Conservation (phyloP, 2,888 invertebrate species). For the Heliconius erato region DNA sequence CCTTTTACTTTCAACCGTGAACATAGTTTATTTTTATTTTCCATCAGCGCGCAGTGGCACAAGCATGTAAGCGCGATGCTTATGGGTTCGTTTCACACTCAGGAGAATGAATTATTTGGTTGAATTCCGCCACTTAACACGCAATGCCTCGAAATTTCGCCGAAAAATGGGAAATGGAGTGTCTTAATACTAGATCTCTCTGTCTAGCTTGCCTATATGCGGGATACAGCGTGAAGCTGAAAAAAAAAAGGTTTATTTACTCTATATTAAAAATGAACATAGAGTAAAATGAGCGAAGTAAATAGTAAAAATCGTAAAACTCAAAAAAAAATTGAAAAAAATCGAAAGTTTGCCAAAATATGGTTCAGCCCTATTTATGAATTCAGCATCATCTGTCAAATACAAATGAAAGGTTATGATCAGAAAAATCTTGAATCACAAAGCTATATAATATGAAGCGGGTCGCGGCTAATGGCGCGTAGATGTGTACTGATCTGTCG, state of each 20-base stretch:
- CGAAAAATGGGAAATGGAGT: not conserved
- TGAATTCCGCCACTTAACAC: not conserved
- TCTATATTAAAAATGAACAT: too few relatives aligned
- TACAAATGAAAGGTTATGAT: not conserved
- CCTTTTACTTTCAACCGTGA: too few relatives aligned
- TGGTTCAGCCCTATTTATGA: not conserved
- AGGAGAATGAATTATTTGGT: not conserved
- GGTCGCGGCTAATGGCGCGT: conserved; percentile 15
- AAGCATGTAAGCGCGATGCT: too few relatives aligned
- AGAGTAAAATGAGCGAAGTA: too few relatives aligned
- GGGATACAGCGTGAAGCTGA: not conserved
- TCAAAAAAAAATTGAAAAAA: not conserved
- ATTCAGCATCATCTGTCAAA: not conserved
- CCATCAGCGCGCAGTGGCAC: too few relatives aligned
- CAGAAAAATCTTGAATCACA: conserved; percentile 9
- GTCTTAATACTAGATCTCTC: not conserved
- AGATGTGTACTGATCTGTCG: not conserved
- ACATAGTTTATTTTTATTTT: too few relatives aligned
- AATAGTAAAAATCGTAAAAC: too few relatives aligned
- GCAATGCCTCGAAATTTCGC: not conserved
- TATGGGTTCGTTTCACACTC: not conserved
- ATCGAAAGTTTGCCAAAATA: not conserved
- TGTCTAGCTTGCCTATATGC: not conserved
- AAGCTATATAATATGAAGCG: conserved; percentile 18
- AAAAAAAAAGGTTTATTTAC: not conserved